phyloP scores from a whole-genome alignment of 2,888 invertebrate genomes.

The Cistogaster globosa region DNA sequence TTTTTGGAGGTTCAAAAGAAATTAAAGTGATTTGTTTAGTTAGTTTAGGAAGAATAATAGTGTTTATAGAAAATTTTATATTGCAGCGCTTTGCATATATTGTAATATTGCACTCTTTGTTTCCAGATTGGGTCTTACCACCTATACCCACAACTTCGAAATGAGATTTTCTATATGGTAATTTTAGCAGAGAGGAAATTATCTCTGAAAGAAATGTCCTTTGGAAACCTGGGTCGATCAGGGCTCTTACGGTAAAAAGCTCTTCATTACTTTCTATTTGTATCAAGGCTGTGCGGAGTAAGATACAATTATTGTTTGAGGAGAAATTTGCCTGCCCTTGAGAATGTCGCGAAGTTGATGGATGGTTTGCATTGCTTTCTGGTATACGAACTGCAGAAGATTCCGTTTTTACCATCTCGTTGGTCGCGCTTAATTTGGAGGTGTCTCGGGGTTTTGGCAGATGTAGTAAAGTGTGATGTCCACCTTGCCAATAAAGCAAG shows the following conservation, averaged over 20 bases:
- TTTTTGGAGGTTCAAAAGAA: conserved; percentile 7
- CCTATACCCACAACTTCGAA: conserved; percentile 28
- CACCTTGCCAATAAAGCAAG: too few relatives aligned
- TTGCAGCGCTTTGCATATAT: conserved; percentile 1
- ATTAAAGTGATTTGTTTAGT: conserved; percentile 1
- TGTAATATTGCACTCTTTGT: conserved; percentile 8
- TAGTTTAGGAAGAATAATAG: conserved; percentile 9
- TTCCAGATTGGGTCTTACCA: background rate
- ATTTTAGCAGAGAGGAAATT: background rate
- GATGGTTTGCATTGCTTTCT: background rate
- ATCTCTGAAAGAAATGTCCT: conserved; percentile 36
- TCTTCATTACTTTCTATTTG: conserved; percentile 17
- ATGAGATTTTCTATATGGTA: conserved; percentile 2
- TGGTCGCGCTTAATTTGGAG: too few relatives aligned
- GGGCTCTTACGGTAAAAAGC: conserved; percentile 35
- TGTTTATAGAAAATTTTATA: background rate
- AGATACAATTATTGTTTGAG: background rate
- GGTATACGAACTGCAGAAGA: background rate
- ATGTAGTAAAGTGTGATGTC: too few relatives aligned
- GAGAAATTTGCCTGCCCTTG: conserved; percentile 2
- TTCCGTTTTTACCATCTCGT: background rate
- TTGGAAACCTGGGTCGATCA: conserved; percentile 1
- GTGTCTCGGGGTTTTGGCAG: too few relatives aligned
- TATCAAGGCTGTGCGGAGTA: too few relatives aligned
- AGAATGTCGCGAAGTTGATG: conserved; percentile 1